Conservation (phyloP, 2,113 vertebrate species). For the Tychaedon coryphoeus region DNA sequence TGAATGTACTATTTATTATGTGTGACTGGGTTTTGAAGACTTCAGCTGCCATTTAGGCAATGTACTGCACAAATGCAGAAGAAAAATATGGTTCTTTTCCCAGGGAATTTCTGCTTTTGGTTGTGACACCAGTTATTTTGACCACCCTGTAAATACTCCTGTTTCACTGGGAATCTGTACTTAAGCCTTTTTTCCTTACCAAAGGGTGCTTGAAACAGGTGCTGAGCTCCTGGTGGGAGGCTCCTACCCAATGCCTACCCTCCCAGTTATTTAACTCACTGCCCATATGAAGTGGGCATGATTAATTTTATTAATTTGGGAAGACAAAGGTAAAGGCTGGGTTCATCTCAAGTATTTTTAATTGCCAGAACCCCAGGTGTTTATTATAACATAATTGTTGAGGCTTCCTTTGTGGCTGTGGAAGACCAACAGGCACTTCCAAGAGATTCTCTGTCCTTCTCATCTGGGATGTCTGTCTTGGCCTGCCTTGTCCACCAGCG, state of each 20-base stretch:
- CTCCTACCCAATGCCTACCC: not conserved
- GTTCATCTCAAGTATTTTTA: not conserved
- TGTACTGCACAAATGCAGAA: not conserved
- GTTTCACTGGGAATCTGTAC: not conserved
- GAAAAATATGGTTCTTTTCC: not conserved
- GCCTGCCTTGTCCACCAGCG: accelerated
- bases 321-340: not conserved
- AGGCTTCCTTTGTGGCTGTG: not conserved
- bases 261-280: not conserved
- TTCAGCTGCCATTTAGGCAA: not conserved
- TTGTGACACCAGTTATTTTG: not conserved
- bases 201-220: not conserved
- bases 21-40: not conserved
- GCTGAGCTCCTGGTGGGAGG: not conserved
- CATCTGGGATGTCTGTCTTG: not conserved
- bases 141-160: not conserved
- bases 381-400: not conserved
- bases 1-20: not conserved
- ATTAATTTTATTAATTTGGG: not conserved
- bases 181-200: not conserved
- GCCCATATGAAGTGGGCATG: not conserved
- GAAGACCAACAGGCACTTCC: not conserved
- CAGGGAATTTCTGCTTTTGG: not conserved
- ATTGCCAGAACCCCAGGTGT: not conserved
- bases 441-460: not conserved